phyloP scores from a whole-genome alignment of 2,797 vertebrate species.

The Pampus argenteus region DNA sequence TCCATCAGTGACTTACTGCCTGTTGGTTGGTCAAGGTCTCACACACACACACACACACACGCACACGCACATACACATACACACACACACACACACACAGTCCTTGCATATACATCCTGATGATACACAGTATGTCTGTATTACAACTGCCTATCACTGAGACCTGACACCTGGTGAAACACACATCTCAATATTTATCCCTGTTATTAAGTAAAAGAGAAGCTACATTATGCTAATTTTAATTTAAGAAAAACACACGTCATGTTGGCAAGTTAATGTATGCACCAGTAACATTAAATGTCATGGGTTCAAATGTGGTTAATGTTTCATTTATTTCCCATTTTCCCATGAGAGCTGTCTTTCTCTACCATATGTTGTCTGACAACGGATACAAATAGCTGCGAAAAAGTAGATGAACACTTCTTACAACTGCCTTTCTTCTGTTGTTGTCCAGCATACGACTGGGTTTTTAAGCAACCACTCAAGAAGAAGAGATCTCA shows the following conservation, averaged over 20 bases:
- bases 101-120: conserved; percentile 15
- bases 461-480: neutral
- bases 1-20: conserved; percentile 66
- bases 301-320: conserved; percentile 30
- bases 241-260: conserved; percentile 14
- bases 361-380: conserved; percentile 2
- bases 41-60: conserved; percentile 16
- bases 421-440: conserved; percentile 7
- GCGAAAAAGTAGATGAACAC: neutral
- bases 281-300: conserved; percentile 23
- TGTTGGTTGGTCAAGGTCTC: conserved; percentile 66
- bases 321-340: conserved; percentile 11
- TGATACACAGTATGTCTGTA: conserved; percentile 25
- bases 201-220: conserved; percentile 4
- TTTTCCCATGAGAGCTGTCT: neutral
- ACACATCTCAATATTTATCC: neutral
- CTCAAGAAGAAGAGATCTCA: conserved; percentile 8
- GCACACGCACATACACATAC: conserved; percentile 21
- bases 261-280: conserved; percentile 6
- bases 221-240: neutral
- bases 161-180: conserved; percentile 31
- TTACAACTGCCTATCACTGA: conserved; percentile 13
- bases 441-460: neutral
- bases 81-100: conserved; percentile 10
- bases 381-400: conserved; percentile 21